phyloP scores from a whole-genome alignment of 2,888 invertebrate genomes.

The Portevinia maculata region DNA sequence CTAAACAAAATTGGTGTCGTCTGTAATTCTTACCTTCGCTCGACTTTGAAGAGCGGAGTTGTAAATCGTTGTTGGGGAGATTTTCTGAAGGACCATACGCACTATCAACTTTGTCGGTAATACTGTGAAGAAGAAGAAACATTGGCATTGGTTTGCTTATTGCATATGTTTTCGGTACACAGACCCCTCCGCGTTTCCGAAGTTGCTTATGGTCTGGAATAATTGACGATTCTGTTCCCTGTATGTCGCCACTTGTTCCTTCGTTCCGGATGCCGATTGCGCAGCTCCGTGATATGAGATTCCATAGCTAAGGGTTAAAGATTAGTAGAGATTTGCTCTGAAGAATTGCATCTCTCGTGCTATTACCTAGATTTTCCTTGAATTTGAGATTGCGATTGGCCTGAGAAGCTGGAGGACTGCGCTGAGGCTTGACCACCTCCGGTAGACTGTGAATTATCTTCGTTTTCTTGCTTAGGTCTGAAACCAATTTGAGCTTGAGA shows the following conservation, averaged over 20 bases:
- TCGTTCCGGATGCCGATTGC: constrained; percentile 90
- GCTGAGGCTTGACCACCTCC: constrained; percentile 91
- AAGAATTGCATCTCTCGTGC: background rate
- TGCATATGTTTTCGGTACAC: constrained; percentile 44
- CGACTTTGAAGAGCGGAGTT: constrained; percentile 79
- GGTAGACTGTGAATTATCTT: constrained; percentile 84
- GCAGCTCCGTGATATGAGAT: constrained; percentile 91
- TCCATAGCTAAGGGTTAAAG: constrained; percentile 84
- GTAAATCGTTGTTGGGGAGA: constrained; percentile 76
- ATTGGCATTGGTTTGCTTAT: constrained; percentile 7
- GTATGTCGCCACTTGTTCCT: constrained; percentile 85
- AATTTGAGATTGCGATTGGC: constrained; percentile 92
- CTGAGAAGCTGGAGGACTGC: constrained; percentile 89
- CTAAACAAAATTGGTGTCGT: background rate
- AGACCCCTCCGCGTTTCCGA: constrained; percentile 80
- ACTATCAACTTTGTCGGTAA: constrained; percentile 81
- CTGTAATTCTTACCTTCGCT: constrained; percentile 76
- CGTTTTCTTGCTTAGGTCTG: constrained; percentile 86
- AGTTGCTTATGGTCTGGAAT: constrained; percentile 86
- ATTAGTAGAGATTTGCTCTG: background rate
- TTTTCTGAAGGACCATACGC: constrained; percentile 78
- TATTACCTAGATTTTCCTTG: constrained; percentile 88
- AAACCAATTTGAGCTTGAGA: constrained; percentile 95
- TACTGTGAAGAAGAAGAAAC: constrained; percentile 75
- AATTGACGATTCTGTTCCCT: constrained; percentile 87